Base-by-base conservation (phyloP, 2,797 vertebrate species). In the Hybognathus amarus region DNA sequence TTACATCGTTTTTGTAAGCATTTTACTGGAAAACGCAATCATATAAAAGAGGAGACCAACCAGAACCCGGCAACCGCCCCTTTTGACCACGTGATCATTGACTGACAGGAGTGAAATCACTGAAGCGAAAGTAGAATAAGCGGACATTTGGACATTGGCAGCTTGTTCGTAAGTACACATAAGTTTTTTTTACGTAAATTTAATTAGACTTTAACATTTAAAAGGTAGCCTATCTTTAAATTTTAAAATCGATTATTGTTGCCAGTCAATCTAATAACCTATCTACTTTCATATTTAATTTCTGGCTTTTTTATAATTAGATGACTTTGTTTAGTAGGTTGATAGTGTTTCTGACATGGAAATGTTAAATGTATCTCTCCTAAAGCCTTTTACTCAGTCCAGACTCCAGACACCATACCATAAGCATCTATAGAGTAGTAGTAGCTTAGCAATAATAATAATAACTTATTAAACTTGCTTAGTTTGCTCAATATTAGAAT, bases 111-210 rank as follows among this genome's bases (percentile, higher is more conserved):
- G 56, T 11, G 22, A 36, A 47, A 8, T 50, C 8, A 27, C 20
- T 20, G 3, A 63, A 81, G 40, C 5, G 79, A 82, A 74, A 74
- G 40, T 20, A 38, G 6, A 24, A 5, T 2, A 5, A 20, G 22
- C 2, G 0, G 5, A 20, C n/a, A 6, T 50, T 38, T 64, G 68
- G n/a, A 61, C 7, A 27, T 18, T 6, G 2, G 36, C 36, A 36
- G 4, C 15, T 74, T 82, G 59, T 13, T 74, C 9, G 80, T 82
- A 82, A 74, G 70, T 82, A 40, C 9, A 3, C 13, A 40, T 12
- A 22, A 20, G 2, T 15, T 47, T 64, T 6, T 47, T 45, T 63
- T 13, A 64, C 3, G 6, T 47, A 30, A 63, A 64, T 33, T 33
- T 33, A 33, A 33, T 64, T 77, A 0, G 2, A 77, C 56, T 18